Evolutionary conservation across 2,797 vertebrate species (phyloP).

Genomic region (Pteropus rufus): DNA sequence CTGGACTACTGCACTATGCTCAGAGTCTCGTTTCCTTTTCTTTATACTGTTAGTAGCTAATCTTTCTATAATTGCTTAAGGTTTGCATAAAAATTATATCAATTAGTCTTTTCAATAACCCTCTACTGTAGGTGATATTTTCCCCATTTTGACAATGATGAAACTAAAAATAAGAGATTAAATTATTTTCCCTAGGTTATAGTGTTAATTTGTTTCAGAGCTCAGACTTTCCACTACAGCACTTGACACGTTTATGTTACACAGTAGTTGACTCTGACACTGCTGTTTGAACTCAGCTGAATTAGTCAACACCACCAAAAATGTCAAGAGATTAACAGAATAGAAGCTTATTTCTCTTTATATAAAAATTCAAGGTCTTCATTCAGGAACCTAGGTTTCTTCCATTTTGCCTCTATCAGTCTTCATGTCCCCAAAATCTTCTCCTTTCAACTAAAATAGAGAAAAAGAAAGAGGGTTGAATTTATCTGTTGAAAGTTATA

Average conservation of each 20-base stretch:
- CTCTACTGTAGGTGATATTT: background rate
- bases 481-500: background rate
- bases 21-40: background rate
- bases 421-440: background rate
- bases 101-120: background rate
- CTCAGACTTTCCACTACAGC: background rate
- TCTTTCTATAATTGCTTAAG: background rate
- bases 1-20: background rate
- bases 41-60: background rate
- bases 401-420: background rate
- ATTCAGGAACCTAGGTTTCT: background rate
- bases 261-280: background rate
- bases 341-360: background rate
- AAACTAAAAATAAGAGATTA: background rate
- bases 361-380: background rate
- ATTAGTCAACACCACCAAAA: background rate
- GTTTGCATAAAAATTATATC: background rate
- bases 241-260: background rate
- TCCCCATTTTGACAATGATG: background rate
- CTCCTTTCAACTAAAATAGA: background rate
- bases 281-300: background rate
- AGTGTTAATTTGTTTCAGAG: background rate
- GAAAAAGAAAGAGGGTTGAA: background rate
- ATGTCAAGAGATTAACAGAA: background rate
- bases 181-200: background rate